Evolutionary conservation across 2,888 invertebrate species (phyloP), one percentile per base, ranked within the genome.

Genomic region (Cephus pulcher): DNA sequence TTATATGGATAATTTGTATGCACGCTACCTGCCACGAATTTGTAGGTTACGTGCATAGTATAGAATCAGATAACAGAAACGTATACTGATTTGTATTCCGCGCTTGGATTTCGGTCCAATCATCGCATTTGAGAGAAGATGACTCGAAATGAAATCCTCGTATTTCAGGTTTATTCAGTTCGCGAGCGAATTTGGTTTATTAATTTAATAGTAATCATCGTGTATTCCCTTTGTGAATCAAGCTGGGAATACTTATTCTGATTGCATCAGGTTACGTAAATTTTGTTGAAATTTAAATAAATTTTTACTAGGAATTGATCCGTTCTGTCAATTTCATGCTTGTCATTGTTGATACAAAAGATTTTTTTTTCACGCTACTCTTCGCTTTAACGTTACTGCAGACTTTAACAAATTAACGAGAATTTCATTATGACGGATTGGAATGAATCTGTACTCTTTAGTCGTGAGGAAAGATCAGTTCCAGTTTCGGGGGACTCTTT

Each of bases 21-120:
- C 40, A 9, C 23, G 40, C 23, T 56, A 56, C 2, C 40, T 56
- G 23, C 9, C 40, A 56, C 6, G 23, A 23, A 23, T 56, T 15
- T 56, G 40, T 56, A 23, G 40, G 23, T 56, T 56, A 56, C 40
- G 40, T 23, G 40, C 40, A 56, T 23, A 56, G 40, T 56, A 56
- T 56, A 9, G 40, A 56, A 56, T 56, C 23, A 6, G 40, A 56
- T 56, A 56, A 56, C 23, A 56, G 40, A 69, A 32, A 34, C 34
- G 75, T 32, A 81, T 76, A 77, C 82, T 86, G 78, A 85, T 85
- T 85, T 84, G 80, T 86, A 85, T 85, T 85, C 86, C 70, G 32
- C 35, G 23, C 77, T 69, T 34, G 73, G 79, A 74, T 34, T 76
- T 56, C 6, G 75, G 76, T 32, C 75, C 81, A 82, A 84, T 86